Evolutionary conservation across 2,797 vertebrate species (phyloP).

Genomic region (Melanotaenia parkinsoni): DNA sequence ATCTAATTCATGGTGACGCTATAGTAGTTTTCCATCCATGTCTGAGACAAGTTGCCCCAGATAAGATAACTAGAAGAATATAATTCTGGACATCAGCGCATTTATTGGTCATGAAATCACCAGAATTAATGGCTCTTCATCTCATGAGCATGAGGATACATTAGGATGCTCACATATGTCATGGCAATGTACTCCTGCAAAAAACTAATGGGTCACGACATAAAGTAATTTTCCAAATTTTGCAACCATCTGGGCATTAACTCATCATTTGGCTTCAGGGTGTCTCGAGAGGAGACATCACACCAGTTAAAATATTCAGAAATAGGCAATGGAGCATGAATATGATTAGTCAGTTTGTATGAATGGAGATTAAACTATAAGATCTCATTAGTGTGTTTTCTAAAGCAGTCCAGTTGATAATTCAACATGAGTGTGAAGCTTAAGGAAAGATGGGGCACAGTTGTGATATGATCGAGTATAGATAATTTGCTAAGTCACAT

Average conservation of each 20-base stretch:
- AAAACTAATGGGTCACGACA: constrained; percentile 10
- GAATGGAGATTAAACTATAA: constrained; percentile 19
- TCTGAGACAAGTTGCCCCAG: background rate
- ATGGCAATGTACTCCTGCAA: background rate
- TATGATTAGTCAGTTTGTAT: constrained; percentile 2
- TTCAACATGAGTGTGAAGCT: background rate
- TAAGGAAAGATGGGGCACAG: background rate
- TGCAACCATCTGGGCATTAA: constrained; percentile 15
- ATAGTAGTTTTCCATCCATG: background rate
- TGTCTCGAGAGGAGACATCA: background rate
- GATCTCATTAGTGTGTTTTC: constrained; percentile 13
- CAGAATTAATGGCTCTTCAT: constrained; percentile 6
- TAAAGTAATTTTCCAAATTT: constrained; percentile 16
- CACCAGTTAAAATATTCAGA: constrained; percentile 14
- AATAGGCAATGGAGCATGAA: constrained; percentile 10
- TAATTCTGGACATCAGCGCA: background rate
- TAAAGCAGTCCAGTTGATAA: background rate
- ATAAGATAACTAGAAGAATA: background rate
- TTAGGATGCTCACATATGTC: constrained; percentile 3
- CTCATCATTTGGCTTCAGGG: constrained; percentile 12
- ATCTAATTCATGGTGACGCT: background rate
- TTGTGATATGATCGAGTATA: background rate
- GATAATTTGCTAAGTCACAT: background rate
- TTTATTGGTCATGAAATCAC: background rate
- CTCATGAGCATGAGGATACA: constrained; percentile 6